Conservation (phyloP, 2,797 vertebrate genomes). For the Tympanoctomys barrerae region DNA sequence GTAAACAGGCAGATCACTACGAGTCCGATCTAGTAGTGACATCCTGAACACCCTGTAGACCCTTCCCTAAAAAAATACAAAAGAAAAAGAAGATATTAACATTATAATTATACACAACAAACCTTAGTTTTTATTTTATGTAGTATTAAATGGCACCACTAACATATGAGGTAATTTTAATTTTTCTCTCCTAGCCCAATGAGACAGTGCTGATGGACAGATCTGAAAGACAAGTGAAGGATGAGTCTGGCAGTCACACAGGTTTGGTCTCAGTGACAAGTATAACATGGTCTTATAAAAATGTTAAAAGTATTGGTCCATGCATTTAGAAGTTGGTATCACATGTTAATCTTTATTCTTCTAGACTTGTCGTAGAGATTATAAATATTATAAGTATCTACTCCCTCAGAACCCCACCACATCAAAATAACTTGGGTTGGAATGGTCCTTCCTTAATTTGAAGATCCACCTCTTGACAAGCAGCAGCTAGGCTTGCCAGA, state of each 20-base stretch:
- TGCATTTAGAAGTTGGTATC: conserved; percentile 15
- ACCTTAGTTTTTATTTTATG: conserved; percentile 38
- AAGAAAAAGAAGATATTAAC: no score
- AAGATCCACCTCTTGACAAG: neutral
- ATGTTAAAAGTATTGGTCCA: neutral
- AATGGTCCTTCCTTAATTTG: neutral
- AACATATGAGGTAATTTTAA: conserved; percentile 22
- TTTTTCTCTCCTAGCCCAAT: conserved; percentile 63
- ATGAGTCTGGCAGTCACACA: conserved; percentile 5
- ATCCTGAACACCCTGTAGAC: no score
- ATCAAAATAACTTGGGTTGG: neutral
- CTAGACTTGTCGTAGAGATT: neutral
- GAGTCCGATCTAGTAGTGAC: no score
- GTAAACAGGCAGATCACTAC: no score
- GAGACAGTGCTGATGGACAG: neutral
- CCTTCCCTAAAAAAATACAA: no score
- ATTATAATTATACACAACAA: neutral
- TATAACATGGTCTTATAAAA: neutral
- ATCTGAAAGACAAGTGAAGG: neutral
- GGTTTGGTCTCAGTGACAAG: conserved; percentile 61
- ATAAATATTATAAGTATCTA: neutral
- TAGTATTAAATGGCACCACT: neutral
- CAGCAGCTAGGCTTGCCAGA: neutral
- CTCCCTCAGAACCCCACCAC: neutral
- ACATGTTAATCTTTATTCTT: neutral